A percentile compares a stretch with the other conserved stretches of the same genome.
Evolutionary conservation across 2,888 invertebrate genomes (phyloP).

Genomic region (Sinohyriopsis cumingii): DNA sequence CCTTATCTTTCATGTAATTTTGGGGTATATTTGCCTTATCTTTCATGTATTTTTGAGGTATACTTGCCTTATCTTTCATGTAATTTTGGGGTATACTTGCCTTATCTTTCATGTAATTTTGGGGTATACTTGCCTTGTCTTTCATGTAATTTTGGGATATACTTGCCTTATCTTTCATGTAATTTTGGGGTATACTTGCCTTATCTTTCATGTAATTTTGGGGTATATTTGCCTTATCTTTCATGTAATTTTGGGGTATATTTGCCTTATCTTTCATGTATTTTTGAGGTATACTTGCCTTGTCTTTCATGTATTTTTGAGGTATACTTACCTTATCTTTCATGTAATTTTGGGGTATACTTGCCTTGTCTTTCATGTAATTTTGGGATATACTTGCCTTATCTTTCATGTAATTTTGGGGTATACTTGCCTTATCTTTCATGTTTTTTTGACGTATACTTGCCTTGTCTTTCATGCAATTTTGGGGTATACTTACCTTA

Average conservation of each 20-base stretch:
- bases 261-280: background rate
- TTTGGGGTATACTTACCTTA: constrained; percentile 71
- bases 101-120: constrained; percentile 79
- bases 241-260: background rate
- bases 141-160: background rate
- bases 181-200: too few species aligned
- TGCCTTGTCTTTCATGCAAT: background rate
- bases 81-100: constrained; percentile 31
- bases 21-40: constrained; percentile 77
- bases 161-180: constrained; percentile 79
- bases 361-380: constrained; percentile 79
- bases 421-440: constrained; percentile 78
- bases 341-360: background rate
- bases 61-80: background rate
- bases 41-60: too few species aligned
- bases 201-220: background rate
- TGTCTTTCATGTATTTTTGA: constrained; percentile 78
- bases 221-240: constrained; percentile 78
- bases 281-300: constrained; percentile 65
- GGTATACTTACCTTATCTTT: too few species aligned
- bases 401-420: background rate
- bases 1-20: background rate
- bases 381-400: too few species aligned
- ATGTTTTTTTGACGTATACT: background rate
- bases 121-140: too few species aligned